Percentiles rank a stretch among this genome's conserved stretches.
Conservation (phyloP, 2,797 vertebrate species). For the Alcedo quadribrachys region DNA sequence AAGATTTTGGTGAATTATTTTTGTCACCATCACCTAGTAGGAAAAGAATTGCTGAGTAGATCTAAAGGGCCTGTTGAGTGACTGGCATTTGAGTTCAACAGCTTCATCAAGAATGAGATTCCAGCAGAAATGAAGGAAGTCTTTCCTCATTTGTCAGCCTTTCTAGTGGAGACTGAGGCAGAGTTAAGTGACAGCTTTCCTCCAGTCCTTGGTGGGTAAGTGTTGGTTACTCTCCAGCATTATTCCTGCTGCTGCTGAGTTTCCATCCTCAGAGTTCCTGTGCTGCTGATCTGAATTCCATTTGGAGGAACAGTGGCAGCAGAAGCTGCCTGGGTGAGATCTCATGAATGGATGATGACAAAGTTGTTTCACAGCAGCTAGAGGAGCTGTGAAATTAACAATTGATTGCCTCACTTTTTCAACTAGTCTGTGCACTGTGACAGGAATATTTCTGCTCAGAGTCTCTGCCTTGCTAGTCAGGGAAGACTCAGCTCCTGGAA, state of each 20-base stretch:
- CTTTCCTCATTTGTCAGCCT: neutral
- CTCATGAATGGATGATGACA: neutral
- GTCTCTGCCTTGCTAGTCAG: neutral
- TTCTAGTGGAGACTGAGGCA: neutral
- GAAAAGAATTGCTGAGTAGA: neutral
- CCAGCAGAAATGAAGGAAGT: neutral
- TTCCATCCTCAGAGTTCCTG: conserved; percentile 1
- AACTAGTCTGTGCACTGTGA: neutral
- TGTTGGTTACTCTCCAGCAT: neutral
- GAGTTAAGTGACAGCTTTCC: conserved; percentile 7
- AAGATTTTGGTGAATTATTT: neutral
- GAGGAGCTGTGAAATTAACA: conserved; percentile 11
- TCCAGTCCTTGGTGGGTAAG: neutral
- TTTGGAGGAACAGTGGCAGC: neutral
- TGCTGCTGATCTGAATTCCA: conserved; percentile 14
- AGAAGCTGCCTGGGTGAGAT: neutral
- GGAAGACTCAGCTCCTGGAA: neutral
- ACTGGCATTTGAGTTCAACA: neutral
- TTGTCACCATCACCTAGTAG: neutral
- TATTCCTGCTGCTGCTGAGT: neutral
- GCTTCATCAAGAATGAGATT: neutral
- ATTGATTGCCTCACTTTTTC: conserved; percentile 15
- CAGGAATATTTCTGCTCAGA: neutral
- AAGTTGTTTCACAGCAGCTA: neutral
- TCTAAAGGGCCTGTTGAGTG: neutral